Evolutionary conservation across 2,797 vertebrate species (phyloP).

Genomic region (Brachyalestes nurse): DNA sequence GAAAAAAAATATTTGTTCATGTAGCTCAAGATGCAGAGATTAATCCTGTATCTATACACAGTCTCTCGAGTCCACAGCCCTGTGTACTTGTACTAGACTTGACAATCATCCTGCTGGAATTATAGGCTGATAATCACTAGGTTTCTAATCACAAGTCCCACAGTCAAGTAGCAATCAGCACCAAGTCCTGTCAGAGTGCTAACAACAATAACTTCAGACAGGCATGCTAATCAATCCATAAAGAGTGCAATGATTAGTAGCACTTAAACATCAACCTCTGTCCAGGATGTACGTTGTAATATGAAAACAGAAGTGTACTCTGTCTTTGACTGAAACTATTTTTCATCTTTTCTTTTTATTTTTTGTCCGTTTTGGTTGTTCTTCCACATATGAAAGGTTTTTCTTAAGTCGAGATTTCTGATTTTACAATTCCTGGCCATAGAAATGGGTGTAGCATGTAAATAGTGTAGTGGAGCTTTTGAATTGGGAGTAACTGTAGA

Average conservation of each 20-base stretch:
- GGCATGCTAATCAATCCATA: constrained; percentile 70
- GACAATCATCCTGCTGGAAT: neutral
- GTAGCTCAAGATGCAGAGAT: no score
- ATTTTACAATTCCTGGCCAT: no score
- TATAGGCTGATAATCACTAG: neutral
- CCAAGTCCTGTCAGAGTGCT: constrained; percentile 55
- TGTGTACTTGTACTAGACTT: neutral
- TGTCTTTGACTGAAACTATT: no score
- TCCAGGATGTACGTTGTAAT: neutral
- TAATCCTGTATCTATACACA: no score
- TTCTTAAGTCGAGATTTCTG: no score
- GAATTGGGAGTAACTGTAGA: no score
- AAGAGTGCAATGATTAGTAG: constrained; percentile 55
- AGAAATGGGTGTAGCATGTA: no score
- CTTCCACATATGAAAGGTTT: no score
- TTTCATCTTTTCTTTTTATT: no score
- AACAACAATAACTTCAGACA: constrained; percentile 70
- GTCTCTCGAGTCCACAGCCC: neutral
- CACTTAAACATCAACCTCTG: neutral
- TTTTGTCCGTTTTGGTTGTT: no score
- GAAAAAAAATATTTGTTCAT: no score
- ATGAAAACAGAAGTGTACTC: neutral
- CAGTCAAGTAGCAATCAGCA: constrained; percentile 45
- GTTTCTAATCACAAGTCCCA: constrained; percentile 20
- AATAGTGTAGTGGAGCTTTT: no score